A percentile compares a stretch with the other conserved stretches of the same genome.
Evolutionary conservation across 1,140 invertebrate genomes (phyloP).

Genomic region (Pseudomyrmex flavicornis): DNA sequence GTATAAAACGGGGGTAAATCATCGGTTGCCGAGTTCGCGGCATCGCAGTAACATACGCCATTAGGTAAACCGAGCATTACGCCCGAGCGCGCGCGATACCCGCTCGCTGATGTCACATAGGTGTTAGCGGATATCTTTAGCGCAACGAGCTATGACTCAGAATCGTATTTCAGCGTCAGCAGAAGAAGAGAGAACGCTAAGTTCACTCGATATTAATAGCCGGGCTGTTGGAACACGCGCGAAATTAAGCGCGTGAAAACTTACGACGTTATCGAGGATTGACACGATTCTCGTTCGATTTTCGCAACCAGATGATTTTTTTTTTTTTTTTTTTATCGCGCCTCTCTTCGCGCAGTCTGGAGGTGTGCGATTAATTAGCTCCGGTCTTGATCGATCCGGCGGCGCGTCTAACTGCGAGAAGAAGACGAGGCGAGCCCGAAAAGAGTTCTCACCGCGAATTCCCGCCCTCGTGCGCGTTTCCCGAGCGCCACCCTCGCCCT

Average conservation of each 20-base stretch:
- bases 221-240: background rate
- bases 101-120: conserved; percentile 1
- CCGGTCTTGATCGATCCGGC: conserved; percentile 26
- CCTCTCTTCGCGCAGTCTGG: background rate
- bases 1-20: conserved; percentile 9
- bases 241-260: no score
- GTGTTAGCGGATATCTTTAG: background rate
- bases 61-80: background rate
- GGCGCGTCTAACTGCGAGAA: conserved; percentile 16
- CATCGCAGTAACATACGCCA: background rate
- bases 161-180: conserved; percentile 14
- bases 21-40: background rate
- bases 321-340: background rate
- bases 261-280: background rate
- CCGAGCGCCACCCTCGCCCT: conserved; percentile 1
- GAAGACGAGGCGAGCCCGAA: conserved; percentile 12
- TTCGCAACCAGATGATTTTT: background rate
- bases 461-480: conserved; percentile 47
- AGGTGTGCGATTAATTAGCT: conserved; percentile 41
- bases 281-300: background rate
- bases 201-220: background rate
- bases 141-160: background rate
- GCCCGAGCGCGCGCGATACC: background rate
- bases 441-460: conserved; percentile 46
- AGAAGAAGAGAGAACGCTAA: background rate